These are phyloP conservation scores for Lumbricus terrestris DNA, from an alignment of 2,888 invertebrate species.

Conservation along the genomic window DNA sequence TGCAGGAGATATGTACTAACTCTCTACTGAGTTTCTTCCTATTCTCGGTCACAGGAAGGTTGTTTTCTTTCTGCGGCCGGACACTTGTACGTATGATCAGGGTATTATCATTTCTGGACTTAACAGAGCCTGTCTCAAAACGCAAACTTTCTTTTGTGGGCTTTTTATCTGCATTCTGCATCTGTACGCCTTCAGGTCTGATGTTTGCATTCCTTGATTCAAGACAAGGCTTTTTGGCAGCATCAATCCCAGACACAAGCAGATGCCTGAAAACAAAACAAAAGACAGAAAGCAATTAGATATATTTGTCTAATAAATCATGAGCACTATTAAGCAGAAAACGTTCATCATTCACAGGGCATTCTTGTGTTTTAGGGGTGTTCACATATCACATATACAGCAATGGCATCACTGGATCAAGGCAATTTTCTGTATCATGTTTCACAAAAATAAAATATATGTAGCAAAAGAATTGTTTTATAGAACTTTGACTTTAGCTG, in stretches of 20 bases:
- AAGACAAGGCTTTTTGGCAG: neutral
- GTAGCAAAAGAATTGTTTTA: too few species aligned
- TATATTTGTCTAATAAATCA: neutral
- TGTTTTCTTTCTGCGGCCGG: neutral
- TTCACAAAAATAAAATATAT: too few species aligned
- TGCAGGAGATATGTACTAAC: neutral
- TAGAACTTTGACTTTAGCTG: too few species aligned
- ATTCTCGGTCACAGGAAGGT: neutral
- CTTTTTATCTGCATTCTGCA: neutral
- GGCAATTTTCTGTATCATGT: too few species aligned
- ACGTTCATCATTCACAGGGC: neutral
- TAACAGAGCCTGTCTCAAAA: neutral
- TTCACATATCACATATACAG: too few species aligned
- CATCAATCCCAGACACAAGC: neutral
- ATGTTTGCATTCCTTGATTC: neutral
- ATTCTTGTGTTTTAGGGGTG: too few species aligned
- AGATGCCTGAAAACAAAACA: neutral
- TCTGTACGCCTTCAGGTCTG: neutral
- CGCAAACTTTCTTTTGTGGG: neutral
- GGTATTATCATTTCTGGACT: neutral
- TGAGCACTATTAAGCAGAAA: neutral
- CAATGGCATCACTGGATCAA: too few species aligned
- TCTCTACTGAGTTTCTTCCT: neutral
- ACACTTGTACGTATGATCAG: neutral
- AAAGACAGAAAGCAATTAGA: neutral